Conservation (phyloP, 2,113 vertebrate genomes). For the Lontra canadensis region DNA sequence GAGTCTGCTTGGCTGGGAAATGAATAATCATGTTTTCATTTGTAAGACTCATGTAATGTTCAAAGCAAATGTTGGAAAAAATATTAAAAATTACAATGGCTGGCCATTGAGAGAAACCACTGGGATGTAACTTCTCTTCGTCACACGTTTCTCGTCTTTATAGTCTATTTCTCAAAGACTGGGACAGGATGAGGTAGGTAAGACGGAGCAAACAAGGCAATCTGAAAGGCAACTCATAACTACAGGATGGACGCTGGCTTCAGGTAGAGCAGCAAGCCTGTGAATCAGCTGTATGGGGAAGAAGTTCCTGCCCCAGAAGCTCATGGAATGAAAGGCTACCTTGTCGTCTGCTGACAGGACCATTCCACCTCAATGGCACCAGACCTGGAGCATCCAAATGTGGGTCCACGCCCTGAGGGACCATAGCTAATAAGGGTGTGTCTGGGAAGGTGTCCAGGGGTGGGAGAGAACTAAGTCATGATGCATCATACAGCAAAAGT, state of each 20-base stretch:
- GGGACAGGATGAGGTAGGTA: not conserved
- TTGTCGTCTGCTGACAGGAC: no score
- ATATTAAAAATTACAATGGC: not conserved
- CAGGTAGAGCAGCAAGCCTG: not conserved
- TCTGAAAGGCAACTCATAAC: not conserved
- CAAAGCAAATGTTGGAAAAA: not conserved
- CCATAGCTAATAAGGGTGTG: no score
- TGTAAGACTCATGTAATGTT: not conserved
- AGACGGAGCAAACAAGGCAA: not conserved
- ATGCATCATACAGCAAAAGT: rapidly evolving
- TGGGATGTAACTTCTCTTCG: not conserved
- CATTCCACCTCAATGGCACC: not conserved
- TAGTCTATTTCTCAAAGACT: not conserved
- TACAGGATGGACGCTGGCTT: not conserved
- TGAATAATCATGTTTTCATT: not conserved
- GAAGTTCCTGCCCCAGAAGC: not conserved
- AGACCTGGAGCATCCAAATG: not conserved
- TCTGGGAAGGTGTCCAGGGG: no score
- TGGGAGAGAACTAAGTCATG: not conserved
- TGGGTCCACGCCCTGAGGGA: rapidly evolving
- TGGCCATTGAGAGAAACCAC: not conserved
- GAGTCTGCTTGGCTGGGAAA: not conserved
- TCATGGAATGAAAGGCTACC: not conserved
- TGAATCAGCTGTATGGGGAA: not conserved
- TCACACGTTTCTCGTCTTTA: not conserved